phyloP scores from a whole-genome alignment of 1,140 invertebrate species.

The Lasioglossum albipes region DNA sequence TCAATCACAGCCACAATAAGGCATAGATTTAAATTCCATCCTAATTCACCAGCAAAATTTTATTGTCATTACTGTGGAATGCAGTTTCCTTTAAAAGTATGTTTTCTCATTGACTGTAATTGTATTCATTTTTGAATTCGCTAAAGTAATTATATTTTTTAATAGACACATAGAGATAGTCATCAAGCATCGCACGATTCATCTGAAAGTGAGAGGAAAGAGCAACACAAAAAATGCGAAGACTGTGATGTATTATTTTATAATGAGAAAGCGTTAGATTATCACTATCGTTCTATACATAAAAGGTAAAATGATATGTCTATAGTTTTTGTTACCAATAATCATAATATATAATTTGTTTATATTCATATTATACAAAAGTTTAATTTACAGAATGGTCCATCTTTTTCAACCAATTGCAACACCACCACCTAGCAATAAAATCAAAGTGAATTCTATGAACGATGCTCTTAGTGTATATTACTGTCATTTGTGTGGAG shows the following conservation, averaged over 20 bases:
- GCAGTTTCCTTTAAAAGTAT: conserved; percentile 85
- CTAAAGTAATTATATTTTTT: conserved; percentile 18
- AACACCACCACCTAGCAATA: conserved; percentile 82
- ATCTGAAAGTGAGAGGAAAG: conserved; percentile 71
- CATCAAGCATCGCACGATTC: conserved; percentile 80
- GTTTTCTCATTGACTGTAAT: not conserved
- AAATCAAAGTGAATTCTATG: conserved; percentile 82
- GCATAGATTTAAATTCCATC: conserved; percentile 85
- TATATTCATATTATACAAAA: conserved; percentile 21
- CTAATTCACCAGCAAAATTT: conserved; percentile 83
- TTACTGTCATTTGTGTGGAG: conserved; percentile 86
- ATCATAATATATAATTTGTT: not conserved
- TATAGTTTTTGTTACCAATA: not conserved
- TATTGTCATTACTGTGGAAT: conserved; percentile 85
- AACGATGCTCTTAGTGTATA: conserved; percentile 83
- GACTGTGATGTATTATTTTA: conserved; percentile 83
- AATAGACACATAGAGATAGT: conserved; percentile 82
- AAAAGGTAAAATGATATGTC: conserved; percentile 73
- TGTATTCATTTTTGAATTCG: not conserved
- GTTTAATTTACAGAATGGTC: conserved; percentile 75
- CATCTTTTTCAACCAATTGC: conserved; percentile 79
- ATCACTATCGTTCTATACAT: conserved; percentile 84
- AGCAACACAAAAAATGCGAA: conserved; percentile 80
- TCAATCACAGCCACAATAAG: conserved; percentile 84
- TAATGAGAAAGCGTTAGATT: conserved; percentile 82